Conservation (phyloP, 2,888 invertebrate genomes). For the Busseola fusca region DNA sequence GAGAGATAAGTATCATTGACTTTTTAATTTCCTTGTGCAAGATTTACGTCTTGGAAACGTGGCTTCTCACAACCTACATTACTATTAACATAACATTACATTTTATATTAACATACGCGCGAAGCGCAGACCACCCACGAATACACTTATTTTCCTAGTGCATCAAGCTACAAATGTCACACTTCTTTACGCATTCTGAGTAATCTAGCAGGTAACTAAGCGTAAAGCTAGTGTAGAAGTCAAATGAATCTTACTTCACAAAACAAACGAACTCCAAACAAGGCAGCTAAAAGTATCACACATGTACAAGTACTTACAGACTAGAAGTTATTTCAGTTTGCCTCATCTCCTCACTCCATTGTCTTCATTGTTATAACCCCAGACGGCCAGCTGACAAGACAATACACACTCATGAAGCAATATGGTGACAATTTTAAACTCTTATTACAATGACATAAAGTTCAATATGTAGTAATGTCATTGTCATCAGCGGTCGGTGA, state of each 20-base stretch:
- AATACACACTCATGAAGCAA: slow-evolving; percentile 67
- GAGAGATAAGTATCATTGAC: slow-evolving; percentile 54
- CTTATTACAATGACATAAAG: slow-evolving; percentile 67
- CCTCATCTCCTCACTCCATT: slow-evolving; percentile 53
- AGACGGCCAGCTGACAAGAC: slow-evolving; percentile 56
- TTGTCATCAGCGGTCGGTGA: slow-evolving; percentile 54
- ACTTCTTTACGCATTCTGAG: slow-evolving; percentile 1
- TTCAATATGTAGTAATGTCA: slow-evolving; percentile 63
- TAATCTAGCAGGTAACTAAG: not conserved
- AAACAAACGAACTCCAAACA: slow-evolving; percentile 25
- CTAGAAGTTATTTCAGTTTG: slow-evolving; percentile 56
- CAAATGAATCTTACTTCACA: slow-evolving; percentile 17
- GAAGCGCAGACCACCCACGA: not conserved
- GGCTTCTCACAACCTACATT: slow-evolving; percentile 11
- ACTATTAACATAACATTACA: not conserved
- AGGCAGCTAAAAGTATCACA: slow-evolving; percentile 19
- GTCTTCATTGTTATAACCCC: slow-evolving; percentile 53
- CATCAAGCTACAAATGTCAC: slow-evolving; percentile 1
- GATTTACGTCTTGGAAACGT: slow-evolving; percentile 37
- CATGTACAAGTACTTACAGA: slow-evolving; percentile 27
- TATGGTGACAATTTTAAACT: slow-evolving; percentile 60
- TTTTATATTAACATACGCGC: not conserved
- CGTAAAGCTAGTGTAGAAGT: not conserved
- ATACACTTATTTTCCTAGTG: not conserved
- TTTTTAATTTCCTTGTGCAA: slow-evolving; percentile 50